Evolutionary conservation across 2,113 vertebrate genomes (phyloP), one percentile per base, ranked within the genome.

Genomic region (Ammodytes dubius): DNA sequence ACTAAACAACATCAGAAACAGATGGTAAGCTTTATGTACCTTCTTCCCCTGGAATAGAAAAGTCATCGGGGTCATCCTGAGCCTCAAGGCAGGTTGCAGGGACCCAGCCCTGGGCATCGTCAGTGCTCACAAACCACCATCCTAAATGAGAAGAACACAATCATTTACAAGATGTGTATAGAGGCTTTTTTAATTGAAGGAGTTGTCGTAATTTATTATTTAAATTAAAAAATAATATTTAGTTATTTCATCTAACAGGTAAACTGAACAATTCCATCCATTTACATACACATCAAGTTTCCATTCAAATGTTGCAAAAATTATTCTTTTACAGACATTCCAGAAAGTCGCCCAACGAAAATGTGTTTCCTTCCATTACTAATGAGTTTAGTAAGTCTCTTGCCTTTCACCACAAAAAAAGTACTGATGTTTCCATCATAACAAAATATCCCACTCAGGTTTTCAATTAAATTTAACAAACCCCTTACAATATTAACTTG

Each of bases 51-150:
- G 97, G 97, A 76, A 98, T 85, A 12, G 93, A 95, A 83, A 99
- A 96, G 85, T 99, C 98, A 43, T 99, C 98, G 2, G 95, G 96
- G 57, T 97, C 98, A 74, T 99, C 98, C 88, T 99, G 98, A 2
- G 96, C 96, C 87, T 99, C 98, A 3, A 99, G 94, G 81, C 98
- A 99, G 72, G 98, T 99, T 0, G 98, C 98, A 1, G 98, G 98
- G 61, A 99, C 98, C 98, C 98, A 99, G 81, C 98, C 98, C 90
- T 99, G 98, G 81, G 98, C 98, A 49, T 99, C 98, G 0, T 96
- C 93, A 0, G 98, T 97, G 94, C 98, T 99, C 42, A 99, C 97
- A 77, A 99, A 99, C 98, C 98, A 99, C 98, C 98, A 99, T 10
- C 98, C 98, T 99, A 84, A 78, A 90, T 40, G 65, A 67, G 81